These are phyloP conservation scores for Tadarida brasiliensis DNA, from an alignment of 2,797 vertebrate genomes.

Conservation along the genomic window DNA sequence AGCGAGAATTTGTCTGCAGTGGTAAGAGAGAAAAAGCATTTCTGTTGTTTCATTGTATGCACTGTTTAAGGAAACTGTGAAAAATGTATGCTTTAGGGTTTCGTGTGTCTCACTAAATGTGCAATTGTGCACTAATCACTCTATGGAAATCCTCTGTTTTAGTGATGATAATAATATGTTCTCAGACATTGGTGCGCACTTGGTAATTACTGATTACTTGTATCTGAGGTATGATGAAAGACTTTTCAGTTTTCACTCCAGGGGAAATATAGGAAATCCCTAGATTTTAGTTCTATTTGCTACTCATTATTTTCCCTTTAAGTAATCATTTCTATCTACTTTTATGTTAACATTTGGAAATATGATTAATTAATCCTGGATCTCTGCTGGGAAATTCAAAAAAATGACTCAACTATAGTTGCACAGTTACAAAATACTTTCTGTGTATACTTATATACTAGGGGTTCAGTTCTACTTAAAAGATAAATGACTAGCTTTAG, in stretches of 20 bases:
- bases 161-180: too few relatives aligned
- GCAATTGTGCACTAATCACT: not conserved
- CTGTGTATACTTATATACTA: not conserved
- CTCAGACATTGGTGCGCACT: not conserved
- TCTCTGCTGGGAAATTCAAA: not conserved
- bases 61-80: fast-evolving
- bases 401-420: not conserved
- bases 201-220: not conserved
- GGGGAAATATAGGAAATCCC: not conserved
- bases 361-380: not conserved
- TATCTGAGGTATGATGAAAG: not conserved
- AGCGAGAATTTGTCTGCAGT: constrained; percentile 96
- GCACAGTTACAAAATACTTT: not conserved
- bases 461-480: not conserved
- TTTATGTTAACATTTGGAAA: constrained; percentile 25
- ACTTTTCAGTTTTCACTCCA: not conserved
- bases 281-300: not conserved
- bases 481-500: not conserved
- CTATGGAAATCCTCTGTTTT: not conserved
- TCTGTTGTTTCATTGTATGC: fast-evolving
- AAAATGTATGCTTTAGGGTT: not conserved
- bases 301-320: not conserved
- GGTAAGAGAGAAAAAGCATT: constrained; percentile 88
- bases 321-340: not conserved
- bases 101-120: not conserved